phyloP scores from a whole-genome alignment of 2,888 invertebrate genomes.

The Drosophila buzzatii region DNA sequence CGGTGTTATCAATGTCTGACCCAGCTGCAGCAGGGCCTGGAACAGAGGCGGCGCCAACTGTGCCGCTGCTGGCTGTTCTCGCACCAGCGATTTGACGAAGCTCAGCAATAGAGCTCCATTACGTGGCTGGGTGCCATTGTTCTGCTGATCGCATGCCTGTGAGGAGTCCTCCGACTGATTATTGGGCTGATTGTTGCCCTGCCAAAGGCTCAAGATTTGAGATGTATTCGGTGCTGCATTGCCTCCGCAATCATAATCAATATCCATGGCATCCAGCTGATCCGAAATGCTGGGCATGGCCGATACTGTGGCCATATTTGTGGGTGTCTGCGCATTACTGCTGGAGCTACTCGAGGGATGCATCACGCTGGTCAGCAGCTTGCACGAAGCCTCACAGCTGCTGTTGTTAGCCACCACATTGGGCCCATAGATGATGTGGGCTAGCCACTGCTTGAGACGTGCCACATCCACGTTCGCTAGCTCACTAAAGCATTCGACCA shows the following conservation, averaged over 20 bases:
- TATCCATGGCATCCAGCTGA: slow-evolving; percentile 85
- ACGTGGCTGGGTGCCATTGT: slow-evolving; percentile 83
- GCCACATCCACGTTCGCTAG: slow-evolving; percentile 88
- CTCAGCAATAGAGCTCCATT: slow-evolving; percentile 90
- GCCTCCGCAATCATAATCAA: slow-evolving; percentile 84
- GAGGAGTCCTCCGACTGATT: slow-evolving; percentile 85
- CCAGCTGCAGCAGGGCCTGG: slow-evolving; percentile 90
- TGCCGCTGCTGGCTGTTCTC: slow-evolving; percentile 86
- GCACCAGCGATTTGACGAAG: slow-evolving; percentile 90
- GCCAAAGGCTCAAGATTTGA: slow-evolving; percentile 82
- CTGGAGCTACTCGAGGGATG: slow-evolving; percentile 85
- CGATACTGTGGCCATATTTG: slow-evolving; percentile 85
- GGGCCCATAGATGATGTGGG: slow-evolving; percentile 89
- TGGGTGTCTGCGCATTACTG: slow-evolving; percentile 86
- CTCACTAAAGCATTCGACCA: slow-evolving; percentile 89
- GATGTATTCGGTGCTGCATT: slow-evolving; percentile 64
- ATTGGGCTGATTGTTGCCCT: slow-evolving; percentile 84
- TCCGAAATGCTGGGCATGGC: slow-evolving; percentile 85
- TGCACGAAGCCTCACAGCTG: slow-evolving; percentile 65
- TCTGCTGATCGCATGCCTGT: slow-evolving; percentile 77
- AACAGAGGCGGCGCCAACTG: slow-evolving; percentile 87
- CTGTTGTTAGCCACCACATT: slow-evolving; percentile 67
- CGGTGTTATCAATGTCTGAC: slow-evolving; percentile 88
- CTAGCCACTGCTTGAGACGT: slow-evolving; percentile 88
- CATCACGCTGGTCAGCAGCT: slow-evolving; percentile 68